Evolutionary conservation across 2,113 vertebrate genomes (phyloP).

Genomic region (Hemichromis elongatus): DNA sequence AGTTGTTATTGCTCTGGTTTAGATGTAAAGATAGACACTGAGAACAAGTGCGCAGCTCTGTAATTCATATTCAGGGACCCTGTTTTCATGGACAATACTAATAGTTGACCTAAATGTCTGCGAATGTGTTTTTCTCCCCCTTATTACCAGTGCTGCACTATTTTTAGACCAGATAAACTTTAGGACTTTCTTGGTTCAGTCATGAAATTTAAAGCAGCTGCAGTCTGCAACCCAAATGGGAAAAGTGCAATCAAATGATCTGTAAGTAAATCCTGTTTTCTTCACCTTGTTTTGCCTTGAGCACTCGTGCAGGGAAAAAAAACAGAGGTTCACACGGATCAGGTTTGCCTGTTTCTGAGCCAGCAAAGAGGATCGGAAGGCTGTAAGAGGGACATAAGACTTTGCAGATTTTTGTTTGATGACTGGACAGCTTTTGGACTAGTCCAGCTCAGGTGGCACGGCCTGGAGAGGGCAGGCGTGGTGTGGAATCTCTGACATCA

Average conservation of each 20-base stretch:
- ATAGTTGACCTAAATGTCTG: background rate
- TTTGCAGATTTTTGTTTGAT: constrained; percentile 57
- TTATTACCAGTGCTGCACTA: background rate
- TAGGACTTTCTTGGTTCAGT: background rate
- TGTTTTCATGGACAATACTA: background rate
- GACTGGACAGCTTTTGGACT: constrained; percentile 43
- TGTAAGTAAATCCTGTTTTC: background rate
- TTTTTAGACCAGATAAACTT: background rate
- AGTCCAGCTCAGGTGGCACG: background rate
- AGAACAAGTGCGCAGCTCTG: background rate
- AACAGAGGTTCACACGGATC: constrained; percentile 1
- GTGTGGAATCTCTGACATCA: constrained; percentile 62
- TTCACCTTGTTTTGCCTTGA: constrained; percentile 1
- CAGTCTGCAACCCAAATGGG: background rate
- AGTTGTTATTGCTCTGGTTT: background rate
- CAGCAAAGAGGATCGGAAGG: background rate
- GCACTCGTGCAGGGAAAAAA: background rate
- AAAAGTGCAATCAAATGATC: background rate
- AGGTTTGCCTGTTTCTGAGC: constrained; percentile 18
- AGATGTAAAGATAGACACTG: background rate
- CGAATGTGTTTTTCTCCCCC: background rate
- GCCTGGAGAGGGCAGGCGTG: constrained; percentile 9
- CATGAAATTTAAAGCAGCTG: background rate
- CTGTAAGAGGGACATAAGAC: background rate
- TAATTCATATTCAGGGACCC: background rate